Evolutionary conservation across 1,140 invertebrate genomes (phyloP).

Genomic region (Phortica variegata): DNA sequence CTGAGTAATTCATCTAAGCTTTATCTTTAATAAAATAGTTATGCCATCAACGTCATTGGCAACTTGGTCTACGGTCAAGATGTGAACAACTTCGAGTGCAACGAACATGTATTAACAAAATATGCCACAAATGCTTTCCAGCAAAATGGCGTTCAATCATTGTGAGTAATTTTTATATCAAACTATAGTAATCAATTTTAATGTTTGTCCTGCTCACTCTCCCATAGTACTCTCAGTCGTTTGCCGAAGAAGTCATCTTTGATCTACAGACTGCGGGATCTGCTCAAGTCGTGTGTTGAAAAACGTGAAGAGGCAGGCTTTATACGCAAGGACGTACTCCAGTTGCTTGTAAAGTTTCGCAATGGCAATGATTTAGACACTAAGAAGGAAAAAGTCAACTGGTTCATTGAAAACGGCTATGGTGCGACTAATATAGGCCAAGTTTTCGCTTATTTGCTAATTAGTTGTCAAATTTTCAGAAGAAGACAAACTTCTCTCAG

Average conservation of each 20-base stretch:
- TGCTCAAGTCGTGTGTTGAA: slow-evolving; percentile 31
- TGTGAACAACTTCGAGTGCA: slow-evolving; percentile 39
- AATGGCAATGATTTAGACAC: slow-evolving; percentile 38
- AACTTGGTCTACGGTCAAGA: slow-evolving; percentile 46
- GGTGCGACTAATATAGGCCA: slow-evolving; percentile 12
- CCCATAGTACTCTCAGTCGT: slow-evolving; percentile 29
- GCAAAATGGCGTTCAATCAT: slow-evolving; percentile 26
- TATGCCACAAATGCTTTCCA: slow-evolving; percentile 19
- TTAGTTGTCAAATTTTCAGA: slow-evolving; percentile 9
- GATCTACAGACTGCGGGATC: slow-evolving; percentile 40
- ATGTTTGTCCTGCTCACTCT: background rate
- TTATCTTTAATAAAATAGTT: slow-evolving; percentile 19
- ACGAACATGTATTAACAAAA: slow-evolving; percentile 35
- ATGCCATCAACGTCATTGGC: slow-evolving; percentile 41
- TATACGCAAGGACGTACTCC: slow-evolving; percentile 45
- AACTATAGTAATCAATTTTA: too few species aligned
- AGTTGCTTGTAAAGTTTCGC: slow-evolving; percentile 41
- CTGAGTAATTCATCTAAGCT: background rate
- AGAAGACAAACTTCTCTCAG: slow-evolving; percentile 37
- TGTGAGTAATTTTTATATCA: too few species aligned
- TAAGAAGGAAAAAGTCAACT: slow-evolving; percentile 21
- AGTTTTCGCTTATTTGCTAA: background rate
- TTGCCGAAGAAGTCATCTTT: slow-evolving; percentile 37
- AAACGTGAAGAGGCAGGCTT: slow-evolving; percentile 32
- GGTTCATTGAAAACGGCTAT: slow-evolving; percentile 32